Base-by-base conservation (phyloP, 64 coral and sea anemone species). In the Cladopsammia gracilis region DNA sequence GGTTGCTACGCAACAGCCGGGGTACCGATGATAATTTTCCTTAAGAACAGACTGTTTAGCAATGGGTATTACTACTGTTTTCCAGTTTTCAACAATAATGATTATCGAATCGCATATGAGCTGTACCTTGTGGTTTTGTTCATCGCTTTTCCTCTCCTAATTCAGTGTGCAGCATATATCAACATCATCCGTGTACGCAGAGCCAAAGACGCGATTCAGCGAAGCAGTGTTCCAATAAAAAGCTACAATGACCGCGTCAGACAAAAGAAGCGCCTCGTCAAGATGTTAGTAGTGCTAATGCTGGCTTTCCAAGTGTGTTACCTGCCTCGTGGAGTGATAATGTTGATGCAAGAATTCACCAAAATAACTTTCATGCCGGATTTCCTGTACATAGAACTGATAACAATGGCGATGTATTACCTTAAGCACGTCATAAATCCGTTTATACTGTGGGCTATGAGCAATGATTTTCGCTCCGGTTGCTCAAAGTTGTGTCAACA, bases 371-470 rank as follows among this genome's bases (percentile, higher is more conserved):
- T 22, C 64, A 76, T 74, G 50, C 69, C 70, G 0, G 25, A 48
- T 14, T 78, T 97, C 13, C 47, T 16, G 0, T 93, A 97, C 57
- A 53, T 97, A 46, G 62, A 96, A 19, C 49, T 96, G 18, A 58
- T 89, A 16, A 61, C 85, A 14, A 20, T 96, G 42, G 73, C 89
- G 62, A 83, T 90, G 20, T 96, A 89, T 80, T 96, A 96, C 49
- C 43, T 96, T 22, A 93, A 96, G 20, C 90, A 93, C 48, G 73
- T 97, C 10, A 93, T 97, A 25, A 97, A 94, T 50, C 95, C 91
- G 6, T 46, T 94, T 34, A 85, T 97, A 56, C 64, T 97, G 5
- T 90, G 86, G 77, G 91, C 75, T 2, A 97, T 90, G 95, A 97
- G 95, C 58, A 64, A 81, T 2, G 91, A 93, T 73, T 97, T 93